A percentile compares a stretch with the other conserved stretches of the same genome.
These are phyloP conservation scores for Actias luna DNA, from an alignment of 2,888 invertebrate genomes.

Conservation along the genomic window DNA sequence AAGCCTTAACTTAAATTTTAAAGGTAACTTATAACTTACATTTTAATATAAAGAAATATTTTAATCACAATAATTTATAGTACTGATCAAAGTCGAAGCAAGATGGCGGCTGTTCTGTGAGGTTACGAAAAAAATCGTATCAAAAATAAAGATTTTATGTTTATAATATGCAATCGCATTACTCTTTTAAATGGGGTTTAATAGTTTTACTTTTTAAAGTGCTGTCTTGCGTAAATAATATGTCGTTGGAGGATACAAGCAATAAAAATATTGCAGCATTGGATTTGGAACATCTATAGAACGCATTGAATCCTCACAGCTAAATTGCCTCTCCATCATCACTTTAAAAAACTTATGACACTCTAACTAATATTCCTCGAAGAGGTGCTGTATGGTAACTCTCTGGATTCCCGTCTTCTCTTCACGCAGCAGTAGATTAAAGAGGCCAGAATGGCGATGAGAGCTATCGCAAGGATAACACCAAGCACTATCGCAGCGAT, in stretches of 20 bases:
- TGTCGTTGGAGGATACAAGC: not conserved
- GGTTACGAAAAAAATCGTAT: not conserved
- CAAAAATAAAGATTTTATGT: not conserved
- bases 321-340: not conserved
- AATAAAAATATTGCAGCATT: too few species aligned
- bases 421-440: conserved; percentile 83
- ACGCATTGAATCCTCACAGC: not conserved
- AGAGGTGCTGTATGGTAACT: conserved; percentile 78
- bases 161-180: not conserved
- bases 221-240: not conserved
- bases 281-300: not conserved
- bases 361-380: conserved; percentile 55
- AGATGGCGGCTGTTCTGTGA: not conserved
- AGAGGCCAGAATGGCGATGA: conserved; percentile 81
- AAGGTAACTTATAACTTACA: conserved; percentile 8
- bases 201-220: not conserved
- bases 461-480: conserved; percentile 82
- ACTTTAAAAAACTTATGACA: not conserved
- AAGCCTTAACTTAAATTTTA: not conserved
- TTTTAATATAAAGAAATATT: not conserved
- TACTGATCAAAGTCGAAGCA: not conserved
- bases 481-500: conserved; percentile 88
- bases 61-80: conserved; percentile 10
- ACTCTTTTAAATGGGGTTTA: not conserved
- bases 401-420: conserved; percentile 76